Evolutionary conservation across 1,140 invertebrate species (phyloP), one percentile per base, ranked within the genome.

Genomic region (Eueides isabella): DNA sequence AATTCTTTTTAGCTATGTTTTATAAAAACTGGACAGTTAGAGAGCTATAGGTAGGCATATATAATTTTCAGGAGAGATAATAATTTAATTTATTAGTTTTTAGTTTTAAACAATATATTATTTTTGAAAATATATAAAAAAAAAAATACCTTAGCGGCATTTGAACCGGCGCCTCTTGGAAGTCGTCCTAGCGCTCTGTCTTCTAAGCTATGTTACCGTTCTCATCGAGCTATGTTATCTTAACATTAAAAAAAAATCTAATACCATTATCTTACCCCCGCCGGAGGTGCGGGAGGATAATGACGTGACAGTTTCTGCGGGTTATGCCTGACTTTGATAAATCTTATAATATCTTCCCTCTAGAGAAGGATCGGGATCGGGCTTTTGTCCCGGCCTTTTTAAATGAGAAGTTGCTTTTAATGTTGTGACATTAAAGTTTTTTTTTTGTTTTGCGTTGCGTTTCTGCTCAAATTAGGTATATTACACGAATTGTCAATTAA

Each of bases 281-380:
- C 66, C 14, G 29, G 23, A 48, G 35, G 44, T 14, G 19, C 35
- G 38, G 65, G 41, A 12, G 48, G 30, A 33, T 31, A 75, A 75
- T 75, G 74, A 78, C 44, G 72, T 74, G 77, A 76, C 72, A 74
- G 31, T 74, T 79, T 70, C 69, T 69, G 67, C n/a, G 71, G 23
- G 19, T 64, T 62, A 74, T 76, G 69, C 65, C 71, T 71, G 79
- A 81, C 77, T 79, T 81, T 81, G 75, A 81, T 79, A 75, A 74
- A 79, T 81, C 75, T 81, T 61, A 30, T 77, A 75, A 80, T 74
- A 80, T 68, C 69, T 65, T 65, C 67, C 63, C 73, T 48, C 30
- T 66, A 65, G 76, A 65, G 67, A 28, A 11, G 66, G 38, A 28
- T 62, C 16, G 23, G n/a, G 44, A 44, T 44, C 41, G 5, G 30